These are phyloP conservation scores for Hippoglossus stenolepis DNA, from an alignment of 2,113 vertebrate species.

Conservation along the genomic window DNA sequence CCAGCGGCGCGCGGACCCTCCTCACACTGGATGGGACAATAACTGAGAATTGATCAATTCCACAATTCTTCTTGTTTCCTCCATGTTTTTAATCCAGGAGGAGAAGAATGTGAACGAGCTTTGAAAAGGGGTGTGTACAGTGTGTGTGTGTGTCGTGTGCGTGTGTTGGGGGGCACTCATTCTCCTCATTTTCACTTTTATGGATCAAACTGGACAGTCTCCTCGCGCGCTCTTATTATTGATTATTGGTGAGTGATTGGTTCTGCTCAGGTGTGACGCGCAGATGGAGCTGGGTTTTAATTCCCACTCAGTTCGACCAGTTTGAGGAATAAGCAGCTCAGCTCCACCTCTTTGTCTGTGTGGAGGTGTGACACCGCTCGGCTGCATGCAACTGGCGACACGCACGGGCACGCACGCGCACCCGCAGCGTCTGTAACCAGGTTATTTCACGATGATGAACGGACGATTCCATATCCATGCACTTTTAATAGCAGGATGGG, in stretches of 20 bases:
- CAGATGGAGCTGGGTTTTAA: not conserved
- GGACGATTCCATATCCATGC: constrained; percentile 54
- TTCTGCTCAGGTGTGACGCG: not conserved
- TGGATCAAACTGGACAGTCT: not conserved
- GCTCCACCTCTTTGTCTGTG: constrained; percentile 73
- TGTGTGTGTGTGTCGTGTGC: not conserved
- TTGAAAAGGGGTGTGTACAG: constrained; percentile 74
- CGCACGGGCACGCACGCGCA: constrained; percentile 6
- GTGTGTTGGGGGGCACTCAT: not conserved
- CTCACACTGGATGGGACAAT: not conserved
- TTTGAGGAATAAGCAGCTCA: not conserved
- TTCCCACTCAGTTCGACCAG: not conserved
- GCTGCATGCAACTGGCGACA: constrained; percentile 28
- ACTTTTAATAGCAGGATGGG: constrained; percentile 36
- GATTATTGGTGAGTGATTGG: not conserved
- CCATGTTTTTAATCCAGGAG: not conserved
- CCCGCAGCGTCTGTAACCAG: constrained; percentile 5
- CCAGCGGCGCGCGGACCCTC: no score
- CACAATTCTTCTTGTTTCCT: not conserved
- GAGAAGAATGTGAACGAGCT: constrained; percentile 58
- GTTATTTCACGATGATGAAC: constrained; percentile 56
- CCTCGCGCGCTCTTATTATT: not conserved
- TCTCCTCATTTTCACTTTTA: constrained; percentile 26
- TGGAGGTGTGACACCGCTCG: constrained; percentile 65
- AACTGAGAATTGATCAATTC: not conserved